Evolutionary conservation across 2,888 invertebrate genomes (phyloP).

Genomic region (Colletes collaris): DNA sequence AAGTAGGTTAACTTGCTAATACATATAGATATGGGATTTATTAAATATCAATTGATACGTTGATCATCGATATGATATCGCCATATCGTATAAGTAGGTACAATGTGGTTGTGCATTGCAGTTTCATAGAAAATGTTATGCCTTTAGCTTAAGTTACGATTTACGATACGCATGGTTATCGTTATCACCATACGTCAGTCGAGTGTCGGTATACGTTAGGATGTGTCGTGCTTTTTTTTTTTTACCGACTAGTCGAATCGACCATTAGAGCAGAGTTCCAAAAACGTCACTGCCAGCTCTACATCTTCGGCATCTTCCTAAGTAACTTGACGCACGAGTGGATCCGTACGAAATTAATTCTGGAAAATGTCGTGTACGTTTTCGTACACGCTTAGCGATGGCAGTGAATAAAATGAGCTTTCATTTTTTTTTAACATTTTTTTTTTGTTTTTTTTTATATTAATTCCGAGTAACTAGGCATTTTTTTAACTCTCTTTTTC

Average conservation of each 20-base stretch:
- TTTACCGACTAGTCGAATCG: slow-evolving; percentile 14
- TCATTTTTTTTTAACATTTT: slow-evolving; percentile 33
- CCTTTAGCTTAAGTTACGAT: slow-evolving; percentile 72
- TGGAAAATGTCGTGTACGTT: slow-evolving; percentile 48
- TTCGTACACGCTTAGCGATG: slow-evolving; percentile 56
- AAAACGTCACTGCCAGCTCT: slow-evolving; percentile 59
- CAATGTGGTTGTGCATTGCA: slow-evolving; percentile 81
- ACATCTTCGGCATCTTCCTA: slow-evolving; percentile 20
- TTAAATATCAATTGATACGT: slow-evolving; percentile 75
- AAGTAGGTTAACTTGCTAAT: slow-evolving; percentile 33
- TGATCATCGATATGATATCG: slow-evolving; percentile 31
- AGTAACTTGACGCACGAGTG: slow-evolving; percentile 33
- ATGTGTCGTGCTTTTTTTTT: slow-evolving; percentile 4
- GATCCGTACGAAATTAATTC: slow-evolving; percentile 27
- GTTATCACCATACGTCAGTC: slow-evolving; percentile 18
- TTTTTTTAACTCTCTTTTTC: slow-evolving; percentile 8
- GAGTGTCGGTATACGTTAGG: slow-evolving; percentile 2
- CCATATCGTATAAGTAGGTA: slow-evolving; percentile 73
- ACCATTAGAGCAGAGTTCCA: slow-evolving; percentile 50
- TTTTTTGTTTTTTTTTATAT: slow-evolving; percentile 69
- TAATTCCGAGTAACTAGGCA: slow-evolving; percentile 10
- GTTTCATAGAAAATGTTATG: slow-evolving; percentile 81
- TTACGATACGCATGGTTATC: slow-evolving; percentile 33
- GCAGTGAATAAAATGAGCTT: slow-evolving; percentile 65
- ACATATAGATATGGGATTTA: slow-evolving; percentile 64